Percentiles rank a stretch among this genome's conserved stretches.
phyloP scores from a whole-genome alignment of 2,797 vertebrate species.

The Lacerta viridis region DNA sequence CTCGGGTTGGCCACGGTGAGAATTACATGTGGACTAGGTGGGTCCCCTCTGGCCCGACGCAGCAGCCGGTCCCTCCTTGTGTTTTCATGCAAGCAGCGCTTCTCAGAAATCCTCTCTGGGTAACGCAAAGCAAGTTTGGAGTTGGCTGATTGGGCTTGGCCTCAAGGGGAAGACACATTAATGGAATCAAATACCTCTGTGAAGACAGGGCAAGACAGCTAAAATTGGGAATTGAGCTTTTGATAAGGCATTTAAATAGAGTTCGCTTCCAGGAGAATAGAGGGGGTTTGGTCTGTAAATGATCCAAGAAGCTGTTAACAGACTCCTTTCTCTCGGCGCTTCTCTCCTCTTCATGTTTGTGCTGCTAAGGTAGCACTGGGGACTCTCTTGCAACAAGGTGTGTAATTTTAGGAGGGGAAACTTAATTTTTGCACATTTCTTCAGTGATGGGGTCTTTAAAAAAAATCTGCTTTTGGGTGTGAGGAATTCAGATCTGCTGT shows the following conservation, averaged over 20 bases:
- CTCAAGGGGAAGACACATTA: neutral
- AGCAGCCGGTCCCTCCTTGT: no score
- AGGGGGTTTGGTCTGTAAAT: neutral
- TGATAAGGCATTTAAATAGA: conserved; percentile 23
- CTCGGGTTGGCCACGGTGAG: no score
- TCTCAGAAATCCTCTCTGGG: neutral
- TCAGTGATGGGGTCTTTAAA: no score
- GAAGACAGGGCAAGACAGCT: conserved; percentile 4
- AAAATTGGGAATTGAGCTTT: conserved; percentile 14
- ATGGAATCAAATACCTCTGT: neutral
- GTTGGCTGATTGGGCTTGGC: neutral
- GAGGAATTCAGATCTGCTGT: no score
- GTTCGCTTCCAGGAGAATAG: neutral
- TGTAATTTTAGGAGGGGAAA: no score
- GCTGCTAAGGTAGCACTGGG: neutral
- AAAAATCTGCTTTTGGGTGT: no score
- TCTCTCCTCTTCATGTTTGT: neutral
- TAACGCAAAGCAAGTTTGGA: neutral
- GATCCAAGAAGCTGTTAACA: neutral
- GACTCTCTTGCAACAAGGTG: neutral
- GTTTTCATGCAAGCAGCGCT: neutral
- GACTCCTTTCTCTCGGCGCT: neutral
- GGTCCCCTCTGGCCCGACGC: no score
- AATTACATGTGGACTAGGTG: no score
- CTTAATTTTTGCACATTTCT: no score